Base-by-base conservation (phyloP, 2,888 invertebrate genomes). In the Hirtodrosophila histrioides region DNA sequence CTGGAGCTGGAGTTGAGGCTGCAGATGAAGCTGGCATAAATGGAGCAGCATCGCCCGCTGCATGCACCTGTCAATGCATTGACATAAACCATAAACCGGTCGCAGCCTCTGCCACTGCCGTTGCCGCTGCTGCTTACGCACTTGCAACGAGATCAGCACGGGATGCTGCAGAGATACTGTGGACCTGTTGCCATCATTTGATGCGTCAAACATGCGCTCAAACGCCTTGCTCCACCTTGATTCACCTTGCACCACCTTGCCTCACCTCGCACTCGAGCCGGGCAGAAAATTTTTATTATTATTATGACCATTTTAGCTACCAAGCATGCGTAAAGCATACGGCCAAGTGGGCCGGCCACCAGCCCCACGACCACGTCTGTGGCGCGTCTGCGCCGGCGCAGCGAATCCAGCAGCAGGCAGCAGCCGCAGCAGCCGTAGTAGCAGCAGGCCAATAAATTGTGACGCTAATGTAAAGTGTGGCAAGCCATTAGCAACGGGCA, bases 31-130 rank as follows among this genome's bases (percentile, higher is more conserved):
- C 37, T 82, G 80, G 72, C 72, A 76, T 55, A 82, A 86, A 80
- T 82, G 86, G 82, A 82, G 88, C 82, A 82, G 64, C 60, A 58
- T 66, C 76, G 62, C 64, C 49, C 46, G 68, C 71, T 44, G 66
- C 77, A 68, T 79, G 76, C 88, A 86, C 88, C 87, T 84, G 88
- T 85, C 84, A 84, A 78, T 86, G 85, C 82, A 72, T 75, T 88
- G 88, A 85, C 88, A 86, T 88, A 86, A 88, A 75, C 69, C 88
- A 78, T 74, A 86, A 88, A 88, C 88, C 86, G 87, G 88, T 83
- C 68, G 53, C 62, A 31, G 54, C 35, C 40, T 23, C 36, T 8
- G 29, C 29, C 23, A 17, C 33, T 11, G 36, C n/a, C 11, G 44
- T 39, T 40, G 36, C 68, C 60, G 76, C 72, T 60, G 75, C 81